Percentiles rank a stretch among this genome's conserved stretches.
These are phyloP conservation scores for Drosophila ogumai DNA, from an alignment of 1,140 invertebrate genomes.

Conservation along the genomic window DNA sequence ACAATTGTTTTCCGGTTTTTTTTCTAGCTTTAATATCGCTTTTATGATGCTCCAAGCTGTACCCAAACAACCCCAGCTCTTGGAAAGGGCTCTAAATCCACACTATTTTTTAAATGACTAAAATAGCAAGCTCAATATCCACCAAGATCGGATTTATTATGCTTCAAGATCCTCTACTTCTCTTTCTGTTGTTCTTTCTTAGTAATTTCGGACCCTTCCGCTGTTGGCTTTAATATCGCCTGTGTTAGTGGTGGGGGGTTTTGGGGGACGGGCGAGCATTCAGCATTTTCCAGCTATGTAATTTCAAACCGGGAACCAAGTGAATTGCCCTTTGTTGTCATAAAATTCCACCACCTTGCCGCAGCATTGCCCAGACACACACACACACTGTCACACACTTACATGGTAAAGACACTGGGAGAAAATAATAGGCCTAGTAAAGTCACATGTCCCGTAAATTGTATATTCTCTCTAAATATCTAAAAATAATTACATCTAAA, in stretches of 20 bases:
- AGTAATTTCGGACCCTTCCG: conserved; percentile 1
- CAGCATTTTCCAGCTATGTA: conserved; percentile 52
- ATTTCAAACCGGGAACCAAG: conserved; percentile 55
- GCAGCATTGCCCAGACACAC: conserved; percentile 14
- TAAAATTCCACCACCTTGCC: conserved; percentile 75
- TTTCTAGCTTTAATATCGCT: neutral
- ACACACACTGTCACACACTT: neutral
- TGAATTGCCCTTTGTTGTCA: conserved; percentile 61
- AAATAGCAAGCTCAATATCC: neutral
- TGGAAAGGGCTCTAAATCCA: neutral
- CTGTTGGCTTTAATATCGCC: conserved; percentile 26
- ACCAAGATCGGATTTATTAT: neutral
- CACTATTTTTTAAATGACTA: neutral
- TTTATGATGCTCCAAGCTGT: neutral
- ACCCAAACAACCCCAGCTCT: neutral
- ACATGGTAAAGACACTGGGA: neutral
- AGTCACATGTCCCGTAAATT: too few species aligned
- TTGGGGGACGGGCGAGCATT: conserved; percentile 6
- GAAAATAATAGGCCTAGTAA: neutral
- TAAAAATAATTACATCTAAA: neutral
- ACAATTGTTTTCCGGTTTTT: too few species aligned
- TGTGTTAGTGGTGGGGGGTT: neutral
- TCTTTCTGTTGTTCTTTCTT: neutral
- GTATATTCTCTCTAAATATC: neutral
- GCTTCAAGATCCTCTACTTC: neutral